These are phyloP conservation scores for Cephonodes hylas DNA, from an alignment of 2,888 invertebrate genomes.

Conservation along the genomic window DNA sequence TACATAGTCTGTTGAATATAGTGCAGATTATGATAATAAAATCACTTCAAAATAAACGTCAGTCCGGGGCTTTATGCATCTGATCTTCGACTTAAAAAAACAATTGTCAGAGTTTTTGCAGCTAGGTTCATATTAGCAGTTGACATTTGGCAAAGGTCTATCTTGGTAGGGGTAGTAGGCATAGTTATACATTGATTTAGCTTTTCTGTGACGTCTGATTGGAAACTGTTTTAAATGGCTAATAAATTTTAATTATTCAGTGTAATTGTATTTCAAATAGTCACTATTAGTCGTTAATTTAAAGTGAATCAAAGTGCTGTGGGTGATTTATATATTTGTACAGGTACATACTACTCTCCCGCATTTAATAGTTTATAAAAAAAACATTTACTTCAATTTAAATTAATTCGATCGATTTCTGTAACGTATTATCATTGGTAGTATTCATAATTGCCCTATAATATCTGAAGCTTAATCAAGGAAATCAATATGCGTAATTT, in stretches of 20 bases:
- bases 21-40: no score
- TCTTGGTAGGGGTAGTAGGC: no score
- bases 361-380: not conserved
- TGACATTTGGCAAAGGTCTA: not conserved
- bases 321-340: not conserved
- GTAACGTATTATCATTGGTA: slow-evolving; percentile 5
- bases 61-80: no score
- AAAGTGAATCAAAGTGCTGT: not conserved
- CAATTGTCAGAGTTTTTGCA: no score
- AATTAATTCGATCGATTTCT: not conserved
- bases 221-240: not conserved
- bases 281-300: not conserved
- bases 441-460: not conserved
- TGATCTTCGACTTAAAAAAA: no score
- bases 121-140: not conserved
- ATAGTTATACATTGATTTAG: not conserved
- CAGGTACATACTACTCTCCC: not conserved
- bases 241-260: not conserved
- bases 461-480: no score
- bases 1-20: no score
- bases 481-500: no score
- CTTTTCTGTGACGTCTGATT: not conserved
- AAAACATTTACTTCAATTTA: not conserved
- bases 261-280: not conserved
- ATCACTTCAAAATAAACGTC: no score